These are phyloP conservation scores for Hestina assimilis DNA, from an alignment of 1,140 invertebrate species.

Conservation along the genomic window DNA sequence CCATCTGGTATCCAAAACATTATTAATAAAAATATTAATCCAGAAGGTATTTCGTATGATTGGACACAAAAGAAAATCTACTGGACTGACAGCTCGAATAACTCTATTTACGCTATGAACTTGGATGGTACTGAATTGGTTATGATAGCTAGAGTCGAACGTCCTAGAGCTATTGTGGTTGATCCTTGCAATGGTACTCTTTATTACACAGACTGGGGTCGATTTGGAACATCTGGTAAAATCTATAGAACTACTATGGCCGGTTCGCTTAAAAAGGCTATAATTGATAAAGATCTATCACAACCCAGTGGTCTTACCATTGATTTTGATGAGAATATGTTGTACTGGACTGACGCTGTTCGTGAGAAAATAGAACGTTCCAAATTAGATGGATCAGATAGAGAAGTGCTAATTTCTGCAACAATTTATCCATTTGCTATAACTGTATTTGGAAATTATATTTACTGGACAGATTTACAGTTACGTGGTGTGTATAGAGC, in stretches of 20 bases:
- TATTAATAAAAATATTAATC: conserved; percentile 91
- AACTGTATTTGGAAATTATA: conserved; percentile 93
- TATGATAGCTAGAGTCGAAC: conserved; percentile 94
- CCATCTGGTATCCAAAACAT: conserved; percentile 84
- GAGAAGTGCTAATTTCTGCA: conserved; percentile 89
- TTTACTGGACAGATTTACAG: conserved; percentile 99
- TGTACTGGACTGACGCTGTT: conserved; percentile 99
- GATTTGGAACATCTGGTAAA: conserved; percentile 94
- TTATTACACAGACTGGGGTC: conserved; percentile 96
- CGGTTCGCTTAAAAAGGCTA: conserved; percentile 93
- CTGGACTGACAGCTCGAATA: conserved; percentile 97
- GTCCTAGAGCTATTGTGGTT: conserved; percentile 96
- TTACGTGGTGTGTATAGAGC: conserved; percentile 96
- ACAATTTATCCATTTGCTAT: conserved; percentile 98
- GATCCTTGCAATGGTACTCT: conserved; percentile 97
- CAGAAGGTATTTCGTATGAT: conserved; percentile 97
- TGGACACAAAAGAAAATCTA: conserved; percentile 98
- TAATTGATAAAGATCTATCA: conserved; percentile 94
- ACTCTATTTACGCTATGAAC: conserved; percentile 97
- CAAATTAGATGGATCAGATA: conserved; percentile 89
- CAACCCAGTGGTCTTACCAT: conserved; percentile 97
- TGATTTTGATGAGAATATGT: conserved; percentile 95
- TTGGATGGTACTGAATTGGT: conserved; percentile 92
- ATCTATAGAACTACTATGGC: conserved; percentile 98
- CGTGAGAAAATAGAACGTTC: conserved; percentile 98